Base-by-base conservation (phyloP, 2,797 vertebrate genomes). In the Lacerta viridis region DNA sequence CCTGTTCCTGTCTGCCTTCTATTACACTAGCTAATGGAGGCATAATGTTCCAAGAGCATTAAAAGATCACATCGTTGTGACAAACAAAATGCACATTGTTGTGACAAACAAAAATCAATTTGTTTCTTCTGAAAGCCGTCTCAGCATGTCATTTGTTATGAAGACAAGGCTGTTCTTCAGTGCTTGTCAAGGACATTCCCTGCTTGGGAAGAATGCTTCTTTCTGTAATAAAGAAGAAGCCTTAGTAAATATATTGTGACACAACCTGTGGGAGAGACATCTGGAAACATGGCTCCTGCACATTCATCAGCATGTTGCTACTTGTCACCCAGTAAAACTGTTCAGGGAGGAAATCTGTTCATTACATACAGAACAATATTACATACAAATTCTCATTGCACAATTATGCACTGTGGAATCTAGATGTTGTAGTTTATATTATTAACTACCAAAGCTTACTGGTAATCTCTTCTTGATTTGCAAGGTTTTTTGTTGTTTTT, bases 31-130 rank as follows among this genome's bases (percentile, higher is more conserved):
- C 55, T 64, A 29, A 64, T 41, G 50, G 36, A 77, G 74, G 74
- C 27, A 36, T 10, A 36, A 66, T 17, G 55, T 85, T 69, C 43
- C n/a, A 55, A 79, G 23, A 86, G 23, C 85, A 69, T 69, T 18
- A 27, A n/a, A 23, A 33, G 43, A 64, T 64, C 43, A 79, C n/a
- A 5, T 68, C 4, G 43, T 41, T 36, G 76, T 18, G 64, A 77
- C 75, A 79, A 69, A 80, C 66, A 87, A 5, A 79, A 69, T 69
- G 20, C 20, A 77, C n/a, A 5, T 68, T 4, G 43, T 41, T 36
- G 76, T 18, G 64, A 77, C 75, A 79, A 69, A 80, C 66, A 87
- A 5, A 87, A 87, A 87, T 87, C 78, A 87, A 87, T 87, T 36
- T 80, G 64, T 71, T 79, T 36, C 8, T 80, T 55, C 17, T 55